These are phyloP conservation scores for Agrotis clavis DNA, from an alignment of 2,888 invertebrate species.

Conservation along the genomic window DNA sequence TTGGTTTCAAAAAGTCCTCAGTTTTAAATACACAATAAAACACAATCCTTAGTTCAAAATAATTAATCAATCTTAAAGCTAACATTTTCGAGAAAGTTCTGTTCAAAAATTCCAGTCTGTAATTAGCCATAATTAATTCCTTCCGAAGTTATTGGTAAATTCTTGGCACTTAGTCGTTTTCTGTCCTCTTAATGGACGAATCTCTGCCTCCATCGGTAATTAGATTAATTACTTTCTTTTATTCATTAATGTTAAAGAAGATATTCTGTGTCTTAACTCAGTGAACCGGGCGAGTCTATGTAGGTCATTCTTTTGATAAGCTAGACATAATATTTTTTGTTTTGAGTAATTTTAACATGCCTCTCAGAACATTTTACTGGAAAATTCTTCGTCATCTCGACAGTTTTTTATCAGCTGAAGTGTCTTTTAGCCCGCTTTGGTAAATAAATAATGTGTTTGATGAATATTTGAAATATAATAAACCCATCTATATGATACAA, in stretches of 20 bases:
- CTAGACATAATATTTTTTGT: background rate
- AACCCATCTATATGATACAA: too few species aligned
- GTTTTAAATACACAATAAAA: too few species aligned
- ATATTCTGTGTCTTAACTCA: constrained; percentile 25
- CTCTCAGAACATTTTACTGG: background rate
- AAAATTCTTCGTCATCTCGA: background rate
- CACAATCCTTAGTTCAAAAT: background rate
- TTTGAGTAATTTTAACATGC: background rate
- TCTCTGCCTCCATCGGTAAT: constrained; percentile 41
- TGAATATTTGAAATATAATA: background rate
- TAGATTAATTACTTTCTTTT: constrained; percentile 57
- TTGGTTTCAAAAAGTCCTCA: too few species aligned
- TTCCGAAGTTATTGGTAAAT: constrained; percentile 48
- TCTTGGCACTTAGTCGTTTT: constrained; percentile 39
- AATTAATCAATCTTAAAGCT: constrained; percentile 1
- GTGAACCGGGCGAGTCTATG: constrained; percentile 8
- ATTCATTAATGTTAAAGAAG: constrained; percentile 37
- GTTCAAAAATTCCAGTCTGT: constrained; percentile 14
- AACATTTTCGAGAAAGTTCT: background rate
- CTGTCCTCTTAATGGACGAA: constrained; percentile 51
- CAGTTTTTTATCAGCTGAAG: too few species aligned
- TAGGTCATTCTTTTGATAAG: constrained; percentile 17
- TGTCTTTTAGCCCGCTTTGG: too few species aligned
- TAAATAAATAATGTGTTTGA: background rate
- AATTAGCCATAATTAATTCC: constrained; percentile 55